A percentile compares a stretch with the other conserved stretches of the same genome.
Evolutionary conservation across 2,888 invertebrate species (phyloP).

Genomic region (Adineta ricciae): DNA sequence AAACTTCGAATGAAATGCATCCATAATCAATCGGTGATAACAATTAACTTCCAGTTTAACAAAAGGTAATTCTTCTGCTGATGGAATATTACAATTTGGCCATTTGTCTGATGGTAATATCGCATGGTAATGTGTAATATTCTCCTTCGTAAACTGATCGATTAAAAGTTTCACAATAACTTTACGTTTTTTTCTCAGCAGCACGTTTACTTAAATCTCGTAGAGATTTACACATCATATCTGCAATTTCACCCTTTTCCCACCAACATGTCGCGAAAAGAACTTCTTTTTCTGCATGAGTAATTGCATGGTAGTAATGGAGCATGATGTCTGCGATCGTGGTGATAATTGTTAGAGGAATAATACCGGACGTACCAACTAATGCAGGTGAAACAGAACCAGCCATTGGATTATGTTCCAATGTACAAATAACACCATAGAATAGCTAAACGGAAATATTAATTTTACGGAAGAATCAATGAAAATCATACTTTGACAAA

Average conservation of each 20-base stretch:
- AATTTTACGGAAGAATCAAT: too few species aligned
- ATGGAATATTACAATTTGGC: not conserved
- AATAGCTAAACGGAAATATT: not conserved
- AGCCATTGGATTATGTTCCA: not conserved
- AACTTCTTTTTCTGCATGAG: not conserved
- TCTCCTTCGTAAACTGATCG: not conserved
- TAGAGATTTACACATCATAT: not conserved
- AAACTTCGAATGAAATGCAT: not conserved
- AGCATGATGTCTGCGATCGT: not conserved
- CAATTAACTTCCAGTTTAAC: not conserved
- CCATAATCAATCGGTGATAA: not conserved
- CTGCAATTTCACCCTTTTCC: not conserved
- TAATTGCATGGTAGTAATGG: not conserved
- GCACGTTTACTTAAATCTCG: not conserved
- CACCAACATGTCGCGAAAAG: not conserved
- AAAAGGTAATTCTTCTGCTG: not conserved
- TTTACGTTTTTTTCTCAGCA: not conserved
- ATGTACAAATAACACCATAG: not conserved
- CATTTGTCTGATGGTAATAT: not conserved
- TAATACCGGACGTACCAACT: not conserved
- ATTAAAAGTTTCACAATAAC: not conserved
- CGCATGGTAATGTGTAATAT: not conserved
- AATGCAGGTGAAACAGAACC: not conserved
- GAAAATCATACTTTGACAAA: too few species aligned
- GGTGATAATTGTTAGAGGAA: not conserved